These are phyloP conservation scores for Leptarthrus brevirostris DNA, from an alignment of 2,888 invertebrate species.

Conservation along the genomic window DNA sequence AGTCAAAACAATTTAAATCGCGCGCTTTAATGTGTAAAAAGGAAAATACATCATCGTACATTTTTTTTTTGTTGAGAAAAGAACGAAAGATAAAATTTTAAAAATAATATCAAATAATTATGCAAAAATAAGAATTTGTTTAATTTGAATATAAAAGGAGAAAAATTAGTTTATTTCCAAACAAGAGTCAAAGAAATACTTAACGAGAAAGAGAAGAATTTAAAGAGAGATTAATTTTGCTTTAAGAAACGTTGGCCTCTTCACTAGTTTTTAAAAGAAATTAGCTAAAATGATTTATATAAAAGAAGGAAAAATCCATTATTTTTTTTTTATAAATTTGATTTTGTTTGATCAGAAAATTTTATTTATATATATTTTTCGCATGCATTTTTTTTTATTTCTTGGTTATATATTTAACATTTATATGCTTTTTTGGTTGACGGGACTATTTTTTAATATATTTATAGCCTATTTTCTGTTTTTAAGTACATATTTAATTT, in stretches of 20 bases:
- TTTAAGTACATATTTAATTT: constrained; percentile 40
- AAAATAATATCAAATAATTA: not conserved
- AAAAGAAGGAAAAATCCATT: constrained; percentile 24
- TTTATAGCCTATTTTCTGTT: constrained; percentile 54
- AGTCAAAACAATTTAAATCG: constrained; percentile 19
- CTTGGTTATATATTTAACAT: constrained; percentile 43
- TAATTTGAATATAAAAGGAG: no score
- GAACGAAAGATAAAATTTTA: constrained; percentile 18
- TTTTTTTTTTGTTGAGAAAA: constrained; percentile 26
- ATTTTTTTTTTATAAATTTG: constrained; percentile 34
- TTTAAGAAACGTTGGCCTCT: constrained; percentile 57
- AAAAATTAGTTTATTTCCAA: constrained; percentile 35
- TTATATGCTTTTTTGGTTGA: constrained; percentile 65
- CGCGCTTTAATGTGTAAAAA: constrained; percentile 16
- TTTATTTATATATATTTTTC: constrained; percentile 50
- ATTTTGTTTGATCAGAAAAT: constrained; percentile 36
- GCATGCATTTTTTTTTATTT: constrained; percentile 40
- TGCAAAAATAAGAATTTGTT: constrained; percentile 21
- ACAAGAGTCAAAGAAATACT: constrained; percentile 12
- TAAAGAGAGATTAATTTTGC: constrained; percentile 16
- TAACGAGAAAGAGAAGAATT: constrained; percentile 5
- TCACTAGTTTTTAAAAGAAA: constrained; percentile 48
- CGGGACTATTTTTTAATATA: constrained; percentile 63
- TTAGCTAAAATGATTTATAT: constrained; percentile 31
- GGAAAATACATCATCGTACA: constrained; percentile 3